Base-by-base conservation (phyloP, 37 sponge, comb jelly and placozoan genomes). In the Mnemiopsis leidyi region DNA sequence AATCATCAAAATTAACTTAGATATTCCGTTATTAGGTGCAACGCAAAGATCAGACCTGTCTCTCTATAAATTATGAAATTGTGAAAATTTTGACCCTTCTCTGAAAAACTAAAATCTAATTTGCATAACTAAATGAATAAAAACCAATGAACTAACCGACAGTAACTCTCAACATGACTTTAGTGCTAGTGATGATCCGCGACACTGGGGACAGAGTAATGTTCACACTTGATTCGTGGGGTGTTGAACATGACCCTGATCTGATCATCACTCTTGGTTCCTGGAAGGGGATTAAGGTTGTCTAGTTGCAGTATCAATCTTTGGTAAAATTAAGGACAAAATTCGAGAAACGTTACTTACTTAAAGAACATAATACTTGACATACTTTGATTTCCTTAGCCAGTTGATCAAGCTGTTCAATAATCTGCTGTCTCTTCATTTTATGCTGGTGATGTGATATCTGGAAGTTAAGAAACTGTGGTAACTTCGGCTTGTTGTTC, bases 181-280 rank as follows among this genome's bases (percentile, higher is more conserved):
- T 85, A 13, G 61, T 36, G 0, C 24, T 23, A 5, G 90, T 85
- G n/a, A 85, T 85, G 24, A 85, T 85, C 36, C 90, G 23, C 18
- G 38, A 36, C 1, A 85, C 35, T 9, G 90, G 61, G 23, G 90
- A 39, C 23, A 85, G 61, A 29, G n/a, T 40, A 2, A 85, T 38
- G 48, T 85, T 85, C 3, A 85, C 30, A n/a, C 38, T 36, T 1
- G 90, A 85, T 3, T 38, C 90, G 24, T 38, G 61, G 3, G 90
- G 90, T 2, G 90, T 85, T 26, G 90, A 85, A 26, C 90, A 85
- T 0, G 90, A 61, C 16, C 90, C 90, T 28, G 30, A 40, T 40
- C 90, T 26, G 5, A 85, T 39, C 24, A 61, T 85, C 23, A 85
- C 36, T 37, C 0, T 85, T n/a, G 90, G 90, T 26, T 85, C 90